phyloP scores from a whole-genome alignment of 2,113 vertebrate species.

The Myotis yumanensis region DNA sequence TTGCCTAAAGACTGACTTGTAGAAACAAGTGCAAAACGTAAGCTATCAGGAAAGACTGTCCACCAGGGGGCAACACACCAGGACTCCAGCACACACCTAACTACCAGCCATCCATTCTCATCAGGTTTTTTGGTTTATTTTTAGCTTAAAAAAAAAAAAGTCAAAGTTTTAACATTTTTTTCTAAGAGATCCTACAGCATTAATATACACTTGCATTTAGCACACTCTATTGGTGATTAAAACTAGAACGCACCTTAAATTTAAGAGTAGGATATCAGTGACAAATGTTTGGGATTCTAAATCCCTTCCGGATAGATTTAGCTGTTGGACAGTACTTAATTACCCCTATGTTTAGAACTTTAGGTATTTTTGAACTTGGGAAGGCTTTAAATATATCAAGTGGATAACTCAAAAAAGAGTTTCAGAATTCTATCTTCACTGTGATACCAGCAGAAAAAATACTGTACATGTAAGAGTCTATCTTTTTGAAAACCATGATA shows the following conservation, averaged over 20 bases:
- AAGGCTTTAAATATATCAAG: conserved; percentile 17
- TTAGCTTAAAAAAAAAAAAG: not conserved
- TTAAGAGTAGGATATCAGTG: not conserved
- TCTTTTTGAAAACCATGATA: not conserved
- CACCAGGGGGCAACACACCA: not conserved
- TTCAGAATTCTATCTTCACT: not conserved
- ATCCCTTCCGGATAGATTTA: not conserved
- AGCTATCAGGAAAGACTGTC: not conserved
- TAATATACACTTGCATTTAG: not conserved
- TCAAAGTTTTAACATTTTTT: not conserved
- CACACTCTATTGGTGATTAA: not conserved
- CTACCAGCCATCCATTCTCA: not conserved
- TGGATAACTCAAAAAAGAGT: not conserved
- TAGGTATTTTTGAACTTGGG: not conserved
- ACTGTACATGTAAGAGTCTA: not conserved
- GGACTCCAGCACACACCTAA: not conserved
- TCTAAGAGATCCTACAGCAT: not conserved
- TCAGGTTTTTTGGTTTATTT: not conserved
- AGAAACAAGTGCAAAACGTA: conserved; percentile 47
- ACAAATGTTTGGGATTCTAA: not conserved
- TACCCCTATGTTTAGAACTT: not conserved
- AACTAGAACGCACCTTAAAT: not conserved
- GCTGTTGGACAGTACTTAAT: not conserved
- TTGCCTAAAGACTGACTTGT: conserved; percentile 34
- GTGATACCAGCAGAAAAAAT: conserved; percentile 27